Base-by-base conservation (phyloP, 2,113 vertebrate species). In the Pachycephala philippinensis region DNA sequence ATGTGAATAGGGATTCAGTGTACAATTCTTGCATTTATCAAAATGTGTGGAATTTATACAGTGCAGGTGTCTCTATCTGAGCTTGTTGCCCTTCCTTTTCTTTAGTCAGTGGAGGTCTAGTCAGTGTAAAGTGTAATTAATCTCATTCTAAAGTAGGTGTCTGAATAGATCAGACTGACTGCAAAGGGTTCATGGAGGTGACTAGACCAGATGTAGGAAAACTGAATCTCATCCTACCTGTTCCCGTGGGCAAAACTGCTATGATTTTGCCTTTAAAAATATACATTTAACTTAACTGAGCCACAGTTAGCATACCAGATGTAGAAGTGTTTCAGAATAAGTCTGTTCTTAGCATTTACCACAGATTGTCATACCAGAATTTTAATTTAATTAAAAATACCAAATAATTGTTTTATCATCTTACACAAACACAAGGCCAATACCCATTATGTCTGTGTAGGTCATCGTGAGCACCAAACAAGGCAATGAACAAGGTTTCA, bases 231-330 rank as follows among this genome's bases (percentile, higher is more conserved):
- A 74, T 89, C 68, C 92, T 95, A 95, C 93, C 83, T 97, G 76
- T 95, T 97, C 80, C 80, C 6, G 76, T 95, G 90, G 92, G 95
- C 90, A 95, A 92, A 88, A 84, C 92, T 90, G 94, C 68, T 88
- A 90, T 86, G 79, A 84, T 91, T 95, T 93, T 87, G 44, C 75
- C 49, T 90, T 96, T 83, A 95, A 93, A 95, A 94, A 94, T 80
- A 90, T 1, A 61, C 54, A 69, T 94, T 88, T 92, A 94, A 65
- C 50, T 94, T 93, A 61, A 82, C 66, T 91, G 81, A 96, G 74
- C 74, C 59, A 65, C 66, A 91, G 80, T 91, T 96, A 94, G 89
- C 78, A 95, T 89, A 89, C 84, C 94, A 96, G 91, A 89, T 94
- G 89, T 74, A 93, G 63, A 78, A 94, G 63, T 89, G 82, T 93